A percentile compares a stretch with the other conserved stretches of the same genome.
Evolutionary conservation across 1,140 invertebrate genomes (phyloP).

Genomic region (Drosophila funebris): DNA sequence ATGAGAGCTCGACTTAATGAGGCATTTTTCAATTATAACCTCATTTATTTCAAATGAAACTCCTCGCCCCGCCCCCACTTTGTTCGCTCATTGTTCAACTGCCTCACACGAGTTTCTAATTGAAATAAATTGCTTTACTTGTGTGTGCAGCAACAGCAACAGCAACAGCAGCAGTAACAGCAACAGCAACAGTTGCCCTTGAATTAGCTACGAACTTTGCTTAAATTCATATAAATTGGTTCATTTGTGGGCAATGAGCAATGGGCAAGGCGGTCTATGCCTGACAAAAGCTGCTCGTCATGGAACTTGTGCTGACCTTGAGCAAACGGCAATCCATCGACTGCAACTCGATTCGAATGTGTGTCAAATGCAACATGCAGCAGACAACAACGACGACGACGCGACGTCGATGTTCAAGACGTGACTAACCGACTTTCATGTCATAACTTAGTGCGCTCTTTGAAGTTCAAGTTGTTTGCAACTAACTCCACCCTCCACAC

Average conservation of each 20-base stretch:
- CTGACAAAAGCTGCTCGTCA: constrained; percentile 53
- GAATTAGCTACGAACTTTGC: constrained; percentile 69
- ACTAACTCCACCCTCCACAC: not conserved
- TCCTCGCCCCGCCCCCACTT: not conserved
- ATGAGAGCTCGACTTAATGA: constrained; percentile 13
- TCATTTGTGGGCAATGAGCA: constrained; percentile 64
- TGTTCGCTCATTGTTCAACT: not conserved
- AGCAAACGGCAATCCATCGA: constrained; percentile 41
- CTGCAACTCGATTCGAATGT: constrained; percentile 67
- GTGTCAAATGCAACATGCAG: constrained; percentile 79
- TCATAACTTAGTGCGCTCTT: constrained; percentile 73
- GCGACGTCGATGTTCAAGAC: constrained; percentile 45
- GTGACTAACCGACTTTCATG: constrained; percentile 82
- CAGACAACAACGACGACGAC: not conserved
- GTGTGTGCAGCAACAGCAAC: not conserved
- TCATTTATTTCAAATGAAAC: constrained; percentile 53
- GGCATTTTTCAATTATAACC: constrained; percentile 6
- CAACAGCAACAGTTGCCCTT: constrained; percentile 67
- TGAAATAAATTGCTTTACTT: constrained; percentile 73
- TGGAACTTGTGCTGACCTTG: constrained; percentile 60
- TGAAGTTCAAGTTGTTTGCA: constrained; percentile 74
- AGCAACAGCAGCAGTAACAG: constrained; percentile 38
- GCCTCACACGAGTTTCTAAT: constrained; percentile 71
- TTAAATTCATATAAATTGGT: constrained; percentile 71
- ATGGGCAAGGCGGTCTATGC: not conserved